A percentile compares a stretch with the other conserved stretches of the same genome.
Conservation (phyloP, 2,888 invertebrate species). For the Tetrapedia diversipes region DNA sequence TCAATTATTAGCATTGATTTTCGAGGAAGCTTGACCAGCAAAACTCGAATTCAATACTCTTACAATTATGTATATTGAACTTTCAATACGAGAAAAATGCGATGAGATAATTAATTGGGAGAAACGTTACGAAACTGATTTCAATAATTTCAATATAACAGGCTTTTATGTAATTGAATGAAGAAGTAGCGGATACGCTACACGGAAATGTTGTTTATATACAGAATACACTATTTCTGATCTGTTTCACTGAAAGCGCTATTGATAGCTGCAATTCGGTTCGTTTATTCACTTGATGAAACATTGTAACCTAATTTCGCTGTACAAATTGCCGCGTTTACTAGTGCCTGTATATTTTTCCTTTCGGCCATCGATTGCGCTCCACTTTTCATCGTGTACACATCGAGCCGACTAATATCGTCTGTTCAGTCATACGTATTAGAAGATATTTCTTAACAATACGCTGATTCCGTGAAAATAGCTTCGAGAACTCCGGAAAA, state of each 20-base stretch:
- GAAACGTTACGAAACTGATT: too few species aligned
- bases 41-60: background rate
- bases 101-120: too few species aligned
- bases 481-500: too few species aligned
- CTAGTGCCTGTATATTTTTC: background rate
- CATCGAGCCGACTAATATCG: background rate
- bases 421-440: background rate
- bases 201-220: background rate
- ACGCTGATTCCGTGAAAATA: too few species aligned
- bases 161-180: background rate
- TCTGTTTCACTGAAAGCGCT: background rate
- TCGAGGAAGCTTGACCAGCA: too few species aligned
- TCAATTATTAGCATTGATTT: too few species aligned
- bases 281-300: slow-evolving; percentile 28
- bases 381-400: background rate
- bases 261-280: slow-evolving; percentile 7
- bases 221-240: background rate
- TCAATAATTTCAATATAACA: too few species aligned
- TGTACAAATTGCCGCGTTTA: slow-evolving; percentile 19
- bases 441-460: background rate
- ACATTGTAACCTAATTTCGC: slow-evolving; percentile 26
- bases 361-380: background rate
- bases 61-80: too few species aligned
- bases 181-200: background rate
- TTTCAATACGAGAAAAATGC: too few species aligned